phyloP scores from a whole-genome alignment of 37 sponge, comb jelly and placozoan genomes.

The Ianthella basta region DNA sequence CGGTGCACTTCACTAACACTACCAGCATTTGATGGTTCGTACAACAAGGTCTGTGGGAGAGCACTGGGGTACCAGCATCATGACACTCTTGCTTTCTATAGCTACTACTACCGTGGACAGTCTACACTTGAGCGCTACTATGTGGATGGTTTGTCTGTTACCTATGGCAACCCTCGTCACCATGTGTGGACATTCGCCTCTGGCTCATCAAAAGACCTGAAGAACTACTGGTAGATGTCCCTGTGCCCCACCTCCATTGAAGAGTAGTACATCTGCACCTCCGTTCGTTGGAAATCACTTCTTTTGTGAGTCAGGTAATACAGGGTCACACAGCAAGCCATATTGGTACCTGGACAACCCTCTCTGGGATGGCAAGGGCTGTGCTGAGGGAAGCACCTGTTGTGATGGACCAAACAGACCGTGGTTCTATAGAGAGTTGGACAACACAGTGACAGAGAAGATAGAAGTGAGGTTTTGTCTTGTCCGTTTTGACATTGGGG shows the following conservation, averaged over 20 bases:
- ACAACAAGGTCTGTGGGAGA: conserved; percentile 22
- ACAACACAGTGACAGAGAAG: neutral
- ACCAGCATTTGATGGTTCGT: neutral
- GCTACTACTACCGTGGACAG: neutral
- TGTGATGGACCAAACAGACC: neutral
- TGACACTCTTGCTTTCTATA: neutral
- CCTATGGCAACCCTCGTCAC: neutral
- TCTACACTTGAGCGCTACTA: neutral
- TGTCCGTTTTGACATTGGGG: neutral
- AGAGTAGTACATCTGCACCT: conserved; percentile 33
- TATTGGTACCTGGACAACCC: neutral
- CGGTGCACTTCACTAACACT: conserved; percentile 7
- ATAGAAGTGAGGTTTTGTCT: neutral
- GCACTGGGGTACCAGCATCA: neutral
- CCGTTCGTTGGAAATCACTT: conserved; percentile 12
- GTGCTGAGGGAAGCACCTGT: conserved; percentile 20
- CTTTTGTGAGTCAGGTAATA: conserved; percentile 38
- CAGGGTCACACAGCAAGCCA: too few relatives aligned
- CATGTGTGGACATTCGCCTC: conserved; percentile 9
- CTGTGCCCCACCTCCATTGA: conserved; percentile 19
- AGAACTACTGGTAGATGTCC: neutral
- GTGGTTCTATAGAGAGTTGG: conserved; percentile 5
- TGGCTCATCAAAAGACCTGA: neutral
- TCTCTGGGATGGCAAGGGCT: conserved; percentile 21
- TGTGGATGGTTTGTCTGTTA: conserved; percentile 23